phyloP scores from a whole-genome alignment of 2,797 vertebrate species.

The Channa striata region DNA sequence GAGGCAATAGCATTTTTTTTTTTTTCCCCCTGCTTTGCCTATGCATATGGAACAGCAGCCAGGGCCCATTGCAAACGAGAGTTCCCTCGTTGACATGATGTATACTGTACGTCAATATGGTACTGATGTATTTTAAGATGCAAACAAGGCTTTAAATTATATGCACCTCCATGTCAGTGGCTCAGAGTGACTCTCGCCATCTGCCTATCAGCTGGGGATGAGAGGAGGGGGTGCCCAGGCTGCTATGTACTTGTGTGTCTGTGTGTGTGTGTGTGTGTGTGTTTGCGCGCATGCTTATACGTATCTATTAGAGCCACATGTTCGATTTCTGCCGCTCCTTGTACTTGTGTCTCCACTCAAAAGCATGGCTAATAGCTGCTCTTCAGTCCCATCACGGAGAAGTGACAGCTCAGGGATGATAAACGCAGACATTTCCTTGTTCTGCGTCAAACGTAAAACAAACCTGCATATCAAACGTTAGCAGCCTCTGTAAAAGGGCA shows the following conservation, averaged over 20 bases:
- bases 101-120: constrained; percentile 99
- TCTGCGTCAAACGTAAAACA: constrained; percentile 86
- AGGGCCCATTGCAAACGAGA: constrained; percentile 84
- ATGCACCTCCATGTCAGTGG: constrained; percentile 96
- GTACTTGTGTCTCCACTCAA: constrained; percentile 86
- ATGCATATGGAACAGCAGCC: constrained; percentile 88
- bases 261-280: constrained; percentile 35
- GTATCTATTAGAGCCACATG: constrained; percentile 94
- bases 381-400: constrained; percentile 90
- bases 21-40: constrained; percentile 48
- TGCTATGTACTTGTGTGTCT: constrained; percentile 41
- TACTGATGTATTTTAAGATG: constrained; percentile 99
- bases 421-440: constrained; percentile 90
- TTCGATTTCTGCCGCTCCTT: constrained; percentile 89
- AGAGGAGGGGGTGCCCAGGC: constrained; percentile 87
- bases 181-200: constrained; percentile 94
- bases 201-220: constrained; percentile 98
- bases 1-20: constrained; percentile 59
- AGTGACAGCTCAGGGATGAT: constrained; percentile 91
- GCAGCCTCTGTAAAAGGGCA: constrained; percentile 58
- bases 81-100: constrained; percentile 91
- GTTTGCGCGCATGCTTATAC: constrained; percentile 23
- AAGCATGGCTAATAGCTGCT: constrained; percentile 93
- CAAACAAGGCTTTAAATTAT: constrained; percentile 99
- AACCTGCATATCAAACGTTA: constrained; percentile 69